A percentile compares a stretch with the other conserved stretches of the same genome.
These are phyloP conservation scores for Salvelinus namaycush DNA, from an alignment of 2,113 vertebrate species.

Conservation along the genomic window DNA sequence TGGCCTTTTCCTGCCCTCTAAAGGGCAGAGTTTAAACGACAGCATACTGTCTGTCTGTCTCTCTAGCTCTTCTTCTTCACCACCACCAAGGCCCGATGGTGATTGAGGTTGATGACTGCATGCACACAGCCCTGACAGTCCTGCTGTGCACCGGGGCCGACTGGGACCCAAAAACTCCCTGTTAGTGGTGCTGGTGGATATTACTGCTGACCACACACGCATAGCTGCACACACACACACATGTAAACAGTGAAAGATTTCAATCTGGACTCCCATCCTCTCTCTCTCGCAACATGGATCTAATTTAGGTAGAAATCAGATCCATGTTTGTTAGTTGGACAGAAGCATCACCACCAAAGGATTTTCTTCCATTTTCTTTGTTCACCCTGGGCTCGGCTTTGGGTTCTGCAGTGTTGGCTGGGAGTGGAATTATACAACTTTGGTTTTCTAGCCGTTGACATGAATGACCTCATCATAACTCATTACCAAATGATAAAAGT, in stretches of 20 bases:
- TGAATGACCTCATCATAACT: constrained; percentile 49
- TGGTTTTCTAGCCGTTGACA: constrained; percentile 43
- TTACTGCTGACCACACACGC: constrained; percentile 62
- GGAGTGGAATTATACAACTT: constrained; percentile 43
- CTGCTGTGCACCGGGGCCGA: constrained; percentile 34
- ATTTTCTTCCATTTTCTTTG: constrained; percentile 41
- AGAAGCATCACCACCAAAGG: constrained; percentile 53
- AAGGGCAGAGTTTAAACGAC: neutral
- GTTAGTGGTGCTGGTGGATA: constrained; percentile 49
- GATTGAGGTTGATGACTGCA: constrained; percentile 40
- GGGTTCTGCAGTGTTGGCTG: constrained; percentile 33
- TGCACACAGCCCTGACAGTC: constrained; percentile 29
- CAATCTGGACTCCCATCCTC: constrained; percentile 37
- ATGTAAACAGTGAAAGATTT: constrained; percentile 43
- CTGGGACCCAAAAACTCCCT: constrained; percentile 49
- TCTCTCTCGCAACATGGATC: constrained; percentile 57
- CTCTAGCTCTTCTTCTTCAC: neutral
- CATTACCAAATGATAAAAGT: constrained; percentile 32
- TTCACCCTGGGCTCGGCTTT: constrained; percentile 25
- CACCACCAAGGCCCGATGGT: neutral
- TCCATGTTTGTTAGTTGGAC: constrained; percentile 54
- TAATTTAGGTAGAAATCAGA: constrained; percentile 57
- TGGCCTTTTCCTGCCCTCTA: neutral
- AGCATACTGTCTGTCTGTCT: neutral
- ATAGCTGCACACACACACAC: constrained; percentile 54